These are phyloP conservation scores for Tragulus kanchil DNA, from an alignment of 2,113 vertebrate species.

Conservation along the genomic window DNA sequence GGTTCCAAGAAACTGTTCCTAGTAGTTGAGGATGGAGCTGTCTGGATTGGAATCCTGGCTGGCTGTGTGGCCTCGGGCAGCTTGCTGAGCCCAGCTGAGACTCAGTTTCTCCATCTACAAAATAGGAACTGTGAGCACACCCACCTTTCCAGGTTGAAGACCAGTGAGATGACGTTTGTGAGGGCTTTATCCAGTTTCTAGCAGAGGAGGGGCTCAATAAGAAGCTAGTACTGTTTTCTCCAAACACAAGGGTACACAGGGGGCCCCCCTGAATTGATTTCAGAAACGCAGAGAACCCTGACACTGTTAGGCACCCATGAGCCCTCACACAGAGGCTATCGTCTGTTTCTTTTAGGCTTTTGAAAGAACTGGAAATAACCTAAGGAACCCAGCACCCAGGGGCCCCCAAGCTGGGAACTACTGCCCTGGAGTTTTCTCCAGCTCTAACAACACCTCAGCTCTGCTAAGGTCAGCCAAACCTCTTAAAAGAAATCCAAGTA, in stretches of 20 bases:
- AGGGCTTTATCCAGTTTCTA: not conserved
- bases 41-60: not conserved
- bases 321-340: not conserved
- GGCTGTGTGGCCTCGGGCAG: not conserved
- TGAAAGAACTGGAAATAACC: not conserved
- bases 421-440: not conserved
- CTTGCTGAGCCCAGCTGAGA: not conserved
- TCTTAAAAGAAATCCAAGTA: not conserved
- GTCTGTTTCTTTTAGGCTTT: not conserved
- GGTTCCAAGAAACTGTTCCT: not conserved
- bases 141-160: not conserved
- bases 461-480: conserved; percentile 14
- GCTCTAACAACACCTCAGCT: conserved; percentile 22
- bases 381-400: not conserved
- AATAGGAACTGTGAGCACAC: not conserved
- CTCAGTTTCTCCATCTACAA: not conserved
- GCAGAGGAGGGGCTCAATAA: not conserved
- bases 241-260: not conserved
- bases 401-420: not conserved
- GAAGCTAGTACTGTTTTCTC: not conserved
- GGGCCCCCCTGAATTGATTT: not conserved
- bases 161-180: not conserved
- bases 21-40: not conserved
- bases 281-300: not conserved
- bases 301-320: not conserved